Evolutionary conservation across 2,797 vertebrate genomes (phyloP).

Genomic region (Gymnothorax javanicus): DNA sequence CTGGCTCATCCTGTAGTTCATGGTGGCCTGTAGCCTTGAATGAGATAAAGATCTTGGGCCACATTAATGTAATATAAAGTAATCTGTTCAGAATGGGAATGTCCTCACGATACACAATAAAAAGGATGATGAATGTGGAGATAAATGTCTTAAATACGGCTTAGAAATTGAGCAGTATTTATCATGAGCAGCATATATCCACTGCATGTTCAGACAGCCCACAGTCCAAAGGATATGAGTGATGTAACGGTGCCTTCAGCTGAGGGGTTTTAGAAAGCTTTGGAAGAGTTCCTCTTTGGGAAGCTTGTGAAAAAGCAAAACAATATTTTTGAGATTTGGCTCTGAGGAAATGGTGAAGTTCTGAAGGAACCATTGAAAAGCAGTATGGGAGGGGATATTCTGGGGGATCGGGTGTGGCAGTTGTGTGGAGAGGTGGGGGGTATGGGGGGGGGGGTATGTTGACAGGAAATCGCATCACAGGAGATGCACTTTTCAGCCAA

Average conservation of each 20-base stretch:
- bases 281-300: background rate
- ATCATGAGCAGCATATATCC: background rate
- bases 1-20: background rate
- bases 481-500: conserved; percentile 37
- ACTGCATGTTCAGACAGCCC: background rate
- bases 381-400: background rate
- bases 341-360: background rate
- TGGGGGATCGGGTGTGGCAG: no score
- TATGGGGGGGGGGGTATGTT: background rate
- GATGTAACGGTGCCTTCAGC: background rate
- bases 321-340: conserved; percentile 13
- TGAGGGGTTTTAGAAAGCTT: background rate
- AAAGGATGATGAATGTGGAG: background rate
- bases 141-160: background rate
- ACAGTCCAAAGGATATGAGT: background rate
- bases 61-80: background rate
- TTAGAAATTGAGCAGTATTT: background rate
- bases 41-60: background rate
- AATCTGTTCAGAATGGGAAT: background rate
- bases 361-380: background rate
- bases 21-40: background rate
- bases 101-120: background rate
- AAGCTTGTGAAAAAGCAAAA: background rate
- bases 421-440: background rate
- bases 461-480: conserved; percentile 51